Evolutionary conservation across 2,113 vertebrate species (phyloP).

Genomic region (Crotalus horridus): DNA sequence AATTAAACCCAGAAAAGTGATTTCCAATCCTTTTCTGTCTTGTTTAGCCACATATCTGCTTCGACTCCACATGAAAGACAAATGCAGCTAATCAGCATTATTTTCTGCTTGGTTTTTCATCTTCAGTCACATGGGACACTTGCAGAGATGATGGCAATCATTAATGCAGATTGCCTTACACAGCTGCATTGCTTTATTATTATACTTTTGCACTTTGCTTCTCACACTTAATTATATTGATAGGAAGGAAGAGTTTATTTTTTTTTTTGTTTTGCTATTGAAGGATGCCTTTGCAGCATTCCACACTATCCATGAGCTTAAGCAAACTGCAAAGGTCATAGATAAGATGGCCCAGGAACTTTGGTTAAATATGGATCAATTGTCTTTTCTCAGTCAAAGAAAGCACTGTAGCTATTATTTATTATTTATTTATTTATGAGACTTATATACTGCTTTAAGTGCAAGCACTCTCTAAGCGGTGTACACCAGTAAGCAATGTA

Average conservation of each 20-base stretch:
- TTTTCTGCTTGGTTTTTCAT: neutral
- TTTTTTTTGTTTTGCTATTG: neutral
- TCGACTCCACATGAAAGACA: neutral
- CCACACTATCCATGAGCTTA: neutral
- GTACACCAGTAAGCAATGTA: no score
- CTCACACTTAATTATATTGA: neutral
- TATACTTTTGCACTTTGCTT: neutral
- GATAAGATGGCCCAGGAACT: neutral
- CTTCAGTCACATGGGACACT: neutral
- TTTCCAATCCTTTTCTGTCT: neutral
- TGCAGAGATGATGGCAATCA: neutral
- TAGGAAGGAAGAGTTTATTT: neutral
- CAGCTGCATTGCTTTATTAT: neutral
- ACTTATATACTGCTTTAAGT: no score
- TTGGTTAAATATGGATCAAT: neutral
- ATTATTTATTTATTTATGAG: no score
- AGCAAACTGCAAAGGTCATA: neutral
- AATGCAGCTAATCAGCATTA: neutral
- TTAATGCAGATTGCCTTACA: neutral
- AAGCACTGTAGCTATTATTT: neutral
- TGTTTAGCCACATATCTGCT: neutral
- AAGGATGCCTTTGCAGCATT: neutral
- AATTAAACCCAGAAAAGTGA: neutral
- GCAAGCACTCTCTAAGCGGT: no score
- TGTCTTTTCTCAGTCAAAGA: neutral